Evolutionary conservation across 1,140 invertebrate species (phyloP).

Genomic region (Drosophila teissieri): DNA sequence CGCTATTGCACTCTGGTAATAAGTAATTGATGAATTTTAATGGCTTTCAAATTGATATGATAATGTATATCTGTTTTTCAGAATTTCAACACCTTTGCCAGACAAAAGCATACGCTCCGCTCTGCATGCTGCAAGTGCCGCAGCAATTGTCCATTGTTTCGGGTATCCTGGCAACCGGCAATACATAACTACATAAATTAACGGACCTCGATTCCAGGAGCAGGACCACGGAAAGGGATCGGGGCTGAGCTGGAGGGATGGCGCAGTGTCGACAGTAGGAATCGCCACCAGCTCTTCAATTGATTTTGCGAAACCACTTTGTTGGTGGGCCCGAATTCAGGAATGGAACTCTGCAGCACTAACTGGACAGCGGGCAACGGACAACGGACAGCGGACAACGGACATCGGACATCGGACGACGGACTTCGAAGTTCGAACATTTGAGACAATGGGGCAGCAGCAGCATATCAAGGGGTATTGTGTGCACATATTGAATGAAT

Average conservation of each 20-base stretch:
- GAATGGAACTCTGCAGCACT: slow-evolving; percentile 16
- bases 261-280: slow-evolving; percentile 76
- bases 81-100: slow-evolving; percentile 61
- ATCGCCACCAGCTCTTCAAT: slow-evolving; percentile 78
- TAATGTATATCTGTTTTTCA: slow-evolving; percentile 13
- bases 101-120: slow-evolving; percentile 18
- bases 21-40: background rate
- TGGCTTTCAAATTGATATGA: slow-evolving; percentile 2
- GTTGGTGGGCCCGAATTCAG: slow-evolving; percentile 61
- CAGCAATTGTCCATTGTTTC: slow-evolving; percentile 63
- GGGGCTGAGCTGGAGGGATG: slow-evolving; percentile 8
- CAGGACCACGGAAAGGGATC: background rate
- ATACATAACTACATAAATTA: slow-evolving; percentile 76
- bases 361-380: background rate
- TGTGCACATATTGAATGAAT: slow-evolving; percentile 73
- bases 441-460: slow-evolving; percentile 63
- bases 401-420: background rate
- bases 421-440: slow-evolving; percentile 30
- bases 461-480: slow-evolving; percentile 58
- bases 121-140: slow-evolving; percentile 11
- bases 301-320: slow-evolving; percentile 69
- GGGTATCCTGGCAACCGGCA: slow-evolving; percentile 33
- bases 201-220: slow-evolving; percentile 37
- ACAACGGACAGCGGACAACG: slow-evolving; percentile 3
- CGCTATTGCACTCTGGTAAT: too few species aligned